A percentile compares a stretch with the other conserved stretches of the same genome.
These are phyloP conservation scores for Tetramorium parvispinum DNA, from an alignment of 1,140 invertebrate genomes.

Conservation along the genomic window DNA sequence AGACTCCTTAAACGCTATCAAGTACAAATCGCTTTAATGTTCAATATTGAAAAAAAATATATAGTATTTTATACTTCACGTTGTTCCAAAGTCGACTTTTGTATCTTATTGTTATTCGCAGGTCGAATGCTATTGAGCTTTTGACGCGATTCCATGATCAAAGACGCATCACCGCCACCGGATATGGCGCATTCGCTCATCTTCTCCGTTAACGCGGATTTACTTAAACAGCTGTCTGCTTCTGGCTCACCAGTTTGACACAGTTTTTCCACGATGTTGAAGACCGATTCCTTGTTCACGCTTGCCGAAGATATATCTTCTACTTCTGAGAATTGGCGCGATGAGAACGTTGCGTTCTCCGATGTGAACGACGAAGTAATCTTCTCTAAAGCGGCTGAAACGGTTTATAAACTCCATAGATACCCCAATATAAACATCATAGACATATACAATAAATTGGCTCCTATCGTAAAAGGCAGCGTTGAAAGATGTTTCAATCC, in stretches of 20 bases:
- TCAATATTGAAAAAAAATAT: not conserved
- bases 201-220: not conserved
- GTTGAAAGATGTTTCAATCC: too few species aligned
- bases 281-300: not conserved
- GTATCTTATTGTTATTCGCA: slow-evolving; percentile 17
- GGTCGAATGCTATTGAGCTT: slow-evolving; percentile 13
- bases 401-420: too few species aligned
- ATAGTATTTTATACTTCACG: not conserved
- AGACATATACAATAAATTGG: too few species aligned
- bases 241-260: not conserved
- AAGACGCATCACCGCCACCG: slow-evolving; percentile 36
- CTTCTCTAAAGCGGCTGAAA: slow-evolving; percentile 39
- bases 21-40: not conserved
- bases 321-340: slow-evolving; percentile 1
- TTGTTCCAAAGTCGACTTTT: slow-evolving; percentile 8
- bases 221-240: not conserved
- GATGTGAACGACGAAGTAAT: not conserved
- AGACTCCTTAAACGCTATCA: slow-evolving; percentile 12
- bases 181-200: slow-evolving; percentile 22
- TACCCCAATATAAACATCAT: too few species aligned
- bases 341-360: slow-evolving; percentile 1
- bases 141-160: slow-evolving; percentile 28
- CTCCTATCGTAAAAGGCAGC: too few species aligned
- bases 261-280: slow-evolving; percentile 13
- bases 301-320: not conserved